phyloP scores from a whole-genome alignment of 2,888 invertebrate genomes.

The Endomychus coccineus region DNA sequence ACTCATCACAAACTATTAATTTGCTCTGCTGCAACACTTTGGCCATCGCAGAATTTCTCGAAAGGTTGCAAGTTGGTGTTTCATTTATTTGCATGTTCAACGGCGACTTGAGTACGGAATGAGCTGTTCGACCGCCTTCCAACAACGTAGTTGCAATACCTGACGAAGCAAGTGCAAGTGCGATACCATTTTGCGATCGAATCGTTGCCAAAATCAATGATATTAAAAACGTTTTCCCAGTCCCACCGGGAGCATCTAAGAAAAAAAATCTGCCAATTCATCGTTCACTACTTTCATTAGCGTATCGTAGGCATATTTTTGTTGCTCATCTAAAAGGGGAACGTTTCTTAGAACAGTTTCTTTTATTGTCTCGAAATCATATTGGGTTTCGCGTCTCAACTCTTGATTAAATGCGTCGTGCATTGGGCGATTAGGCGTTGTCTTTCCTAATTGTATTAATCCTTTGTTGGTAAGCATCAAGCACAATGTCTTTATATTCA shows the following conservation, averaged over 20 bases:
- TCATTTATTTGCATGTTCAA: conserved; percentile 29
- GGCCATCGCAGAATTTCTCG: conserved; percentile 23
- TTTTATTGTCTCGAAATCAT: conserved; percentile 15
- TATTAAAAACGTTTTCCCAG: conserved; percentile 40
- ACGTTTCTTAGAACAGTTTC: conserved; percentile 19
- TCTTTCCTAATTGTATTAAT: too few species aligned
- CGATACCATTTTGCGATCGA: conserved; percentile 17
- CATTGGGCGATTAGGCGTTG: conserved; percentile 16
- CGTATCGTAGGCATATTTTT: conserved; percentile 23
- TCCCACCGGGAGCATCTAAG: conserved; percentile 24
- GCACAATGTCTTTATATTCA: too few species aligned
- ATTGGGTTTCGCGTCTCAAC: conserved; percentile 21
- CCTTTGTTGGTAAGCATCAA: too few species aligned
- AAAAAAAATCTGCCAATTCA: conserved; percentile 12
- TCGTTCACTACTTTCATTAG: conserved; percentile 24
- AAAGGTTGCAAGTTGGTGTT: conserved; percentile 33
- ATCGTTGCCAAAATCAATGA: conserved; percentile 33
- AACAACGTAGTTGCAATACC: conserved; percentile 41
- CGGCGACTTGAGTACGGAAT: conserved; percentile 37
- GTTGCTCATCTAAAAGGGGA: conserved; percentile 22
- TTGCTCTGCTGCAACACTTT: conserved; percentile 28
- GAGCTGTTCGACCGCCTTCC: conserved; percentile 35
- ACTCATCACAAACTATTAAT: conserved; percentile 40
- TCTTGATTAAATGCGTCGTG: conserved; percentile 15
- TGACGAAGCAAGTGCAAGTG: conserved; percentile 19